These are phyloP conservation scores for Xestia sexstrigata DNA, from an alignment of 2,888 invertebrate species.

Conservation along the genomic window DNA sequence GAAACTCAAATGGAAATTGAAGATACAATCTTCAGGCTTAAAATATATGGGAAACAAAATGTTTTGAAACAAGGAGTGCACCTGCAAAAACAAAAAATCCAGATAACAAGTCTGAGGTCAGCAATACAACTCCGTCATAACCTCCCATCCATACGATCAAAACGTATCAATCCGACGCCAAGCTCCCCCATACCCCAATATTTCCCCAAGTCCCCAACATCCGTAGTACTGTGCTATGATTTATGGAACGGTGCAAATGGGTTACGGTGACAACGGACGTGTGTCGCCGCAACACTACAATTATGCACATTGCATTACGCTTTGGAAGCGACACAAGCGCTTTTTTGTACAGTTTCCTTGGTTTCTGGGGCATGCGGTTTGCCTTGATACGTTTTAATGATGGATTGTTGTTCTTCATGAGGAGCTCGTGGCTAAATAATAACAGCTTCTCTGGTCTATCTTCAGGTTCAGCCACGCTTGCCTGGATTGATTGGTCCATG, in stretches of 20 bases:
- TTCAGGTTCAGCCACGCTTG: too few relatives aligned
- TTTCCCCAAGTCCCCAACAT: constrained; percentile 67
- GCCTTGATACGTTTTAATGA: constrained; percentile 27
- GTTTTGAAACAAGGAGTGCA: neutral
- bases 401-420: neutral
- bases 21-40: too few relatives aligned
- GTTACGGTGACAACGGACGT: constrained; percentile 84
- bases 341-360: constrained; percentile 54
- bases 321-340: constrained; percentile 56
- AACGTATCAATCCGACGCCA: constrained; percentile 16
- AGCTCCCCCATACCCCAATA: constrained; percentile 12
- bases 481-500: too few relatives aligned
- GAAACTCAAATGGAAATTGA: too few relatives aligned
- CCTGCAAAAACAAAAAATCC: neutral
- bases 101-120: too few relatives aligned
- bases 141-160: neutral
- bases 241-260: constrained; percentile 88
- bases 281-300: constrained; percentile 75
- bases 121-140: neutral
- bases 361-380: constrained; percentile 53
- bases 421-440: too few relatives aligned
- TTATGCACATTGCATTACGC: constrained; percentile 81
- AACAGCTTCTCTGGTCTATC: too few relatives aligned
- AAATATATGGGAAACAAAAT: too few relatives aligned
- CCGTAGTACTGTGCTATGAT: constrained; percentile 78